phyloP scores from a whole-genome alignment of 1,140 invertebrate species.

The Leptinotarsa undecemlineata region DNA sequence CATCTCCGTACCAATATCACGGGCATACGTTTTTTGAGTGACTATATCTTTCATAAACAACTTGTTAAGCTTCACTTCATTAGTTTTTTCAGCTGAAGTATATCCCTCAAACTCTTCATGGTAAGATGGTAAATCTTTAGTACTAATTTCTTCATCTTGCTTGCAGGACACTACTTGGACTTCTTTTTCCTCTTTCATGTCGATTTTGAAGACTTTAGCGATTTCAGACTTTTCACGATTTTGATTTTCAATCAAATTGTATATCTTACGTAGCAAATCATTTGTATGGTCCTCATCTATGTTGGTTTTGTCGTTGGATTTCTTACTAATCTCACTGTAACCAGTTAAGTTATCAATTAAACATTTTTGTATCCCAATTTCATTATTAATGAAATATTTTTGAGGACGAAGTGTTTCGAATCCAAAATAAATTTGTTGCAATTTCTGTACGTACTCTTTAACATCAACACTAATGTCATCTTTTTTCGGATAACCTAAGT shows the following conservation, averaged over 20 bases:
- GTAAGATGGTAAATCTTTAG: background rate
- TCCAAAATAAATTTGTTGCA: background rate
- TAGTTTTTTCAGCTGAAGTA: background rate
- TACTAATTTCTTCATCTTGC: background rate
- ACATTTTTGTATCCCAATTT: too few species aligned
- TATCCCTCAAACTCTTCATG: background rate
- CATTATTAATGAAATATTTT: too few species aligned
- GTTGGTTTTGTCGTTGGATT: background rate
- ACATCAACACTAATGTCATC: background rate
- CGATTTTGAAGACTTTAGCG: background rate
- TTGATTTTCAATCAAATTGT: background rate
- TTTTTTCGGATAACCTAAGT: background rate
- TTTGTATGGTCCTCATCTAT: background rate
- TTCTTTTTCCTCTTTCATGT: constrained; percentile 3
- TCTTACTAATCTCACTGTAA: background rate
- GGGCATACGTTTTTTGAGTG: background rate
- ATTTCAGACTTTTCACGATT: background rate
- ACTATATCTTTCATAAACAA: background rate
- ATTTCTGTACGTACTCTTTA: background rate
- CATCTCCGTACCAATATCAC: background rate
- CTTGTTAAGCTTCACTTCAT: background rate
- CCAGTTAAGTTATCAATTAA: too few species aligned
- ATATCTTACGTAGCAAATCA: background rate
- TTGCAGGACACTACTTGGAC: background rate
- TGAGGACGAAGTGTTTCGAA: background rate